Evolutionary conservation across 2,797 vertebrate genomes (phyloP).

Genomic region (Myiothlypis coronata): DNA sequence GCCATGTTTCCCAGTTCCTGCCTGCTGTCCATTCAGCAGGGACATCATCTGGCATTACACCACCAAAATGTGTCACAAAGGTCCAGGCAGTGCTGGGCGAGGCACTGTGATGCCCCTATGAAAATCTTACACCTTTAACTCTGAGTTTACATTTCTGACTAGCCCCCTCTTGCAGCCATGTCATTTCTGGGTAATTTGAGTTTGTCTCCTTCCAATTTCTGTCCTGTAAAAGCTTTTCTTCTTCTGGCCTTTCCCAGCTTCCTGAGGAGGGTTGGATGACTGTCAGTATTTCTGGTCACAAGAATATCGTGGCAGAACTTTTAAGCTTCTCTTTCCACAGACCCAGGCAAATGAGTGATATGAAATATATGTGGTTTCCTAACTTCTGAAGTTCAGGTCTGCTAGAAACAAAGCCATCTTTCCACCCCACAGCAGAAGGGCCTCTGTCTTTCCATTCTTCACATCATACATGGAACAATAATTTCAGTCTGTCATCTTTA

Average conservation of each 20-base stretch:
- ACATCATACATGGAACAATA: background rate
- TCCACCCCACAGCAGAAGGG: accelerated
- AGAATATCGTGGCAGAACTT: background rate
- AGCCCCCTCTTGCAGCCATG: background rate
- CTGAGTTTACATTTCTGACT: background rate
- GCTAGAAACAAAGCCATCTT: background rate
- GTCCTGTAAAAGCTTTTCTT: background rate
- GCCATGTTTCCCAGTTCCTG: accelerated
- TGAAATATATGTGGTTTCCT: background rate
- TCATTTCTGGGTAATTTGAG: background rate
- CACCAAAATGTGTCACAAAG: background rate
- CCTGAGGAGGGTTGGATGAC: background rate
- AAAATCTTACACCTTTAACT: background rate
- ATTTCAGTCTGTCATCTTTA: background rate
- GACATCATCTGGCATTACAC: background rate
- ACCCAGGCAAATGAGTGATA: background rate
- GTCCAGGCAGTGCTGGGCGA: accelerated
- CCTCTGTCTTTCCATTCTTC: background rate
- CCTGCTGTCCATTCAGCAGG: background rate
- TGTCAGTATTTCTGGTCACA: background rate
- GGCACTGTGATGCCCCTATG: background rate
- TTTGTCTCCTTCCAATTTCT: background rate
- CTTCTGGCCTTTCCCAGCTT: background rate
- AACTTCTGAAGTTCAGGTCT: background rate
- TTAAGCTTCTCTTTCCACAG: background rate